These are phyloP conservation scores for Heliothis subflexa DNA, from an alignment of 1,140 invertebrate genomes.

Conservation along the genomic window DNA sequence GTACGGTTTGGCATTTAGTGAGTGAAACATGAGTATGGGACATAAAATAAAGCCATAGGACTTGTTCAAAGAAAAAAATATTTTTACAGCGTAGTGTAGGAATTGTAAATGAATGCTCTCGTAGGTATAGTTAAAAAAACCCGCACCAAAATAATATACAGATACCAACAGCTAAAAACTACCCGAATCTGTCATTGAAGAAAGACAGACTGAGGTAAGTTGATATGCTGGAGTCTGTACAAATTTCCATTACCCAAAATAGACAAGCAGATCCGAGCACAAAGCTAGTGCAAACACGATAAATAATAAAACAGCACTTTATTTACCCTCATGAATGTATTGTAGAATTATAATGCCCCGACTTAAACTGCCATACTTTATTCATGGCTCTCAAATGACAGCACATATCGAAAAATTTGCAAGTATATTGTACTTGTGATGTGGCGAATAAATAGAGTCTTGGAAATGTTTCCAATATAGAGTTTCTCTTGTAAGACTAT, in stretches of 20 bases:
- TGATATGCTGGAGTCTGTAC: no score
- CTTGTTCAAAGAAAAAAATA: no score
- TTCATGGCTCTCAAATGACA: constrained; percentile 42
- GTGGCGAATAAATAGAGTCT: constrained; percentile 31
- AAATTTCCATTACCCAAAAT: no score
- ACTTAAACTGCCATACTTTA: constrained; percentile 34
- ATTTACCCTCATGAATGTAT: constrained; percentile 15
- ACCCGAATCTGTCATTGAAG: no score
- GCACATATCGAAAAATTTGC: constrained; percentile 44
- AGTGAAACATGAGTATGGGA: background rate
- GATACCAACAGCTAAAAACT: no score
- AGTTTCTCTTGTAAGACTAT: constrained; percentile 3
- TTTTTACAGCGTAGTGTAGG: no score
- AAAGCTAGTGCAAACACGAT: background rate
- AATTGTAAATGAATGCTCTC: no score
- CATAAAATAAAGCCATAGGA: background rate
- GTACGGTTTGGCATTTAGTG: no score
- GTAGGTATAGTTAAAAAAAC: no score
- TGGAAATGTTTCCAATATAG: constrained; percentile 15
- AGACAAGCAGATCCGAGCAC: background rate
- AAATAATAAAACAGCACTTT: constrained; percentile 2
- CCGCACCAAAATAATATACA: no score
- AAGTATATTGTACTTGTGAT: constrained; percentile 33
- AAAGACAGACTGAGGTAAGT: no score
- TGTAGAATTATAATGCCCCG: constrained; percentile 1